These are phyloP conservation scores for Galbula dea DNA, from an alignment of 2,113 vertebrate species.

Conservation along the genomic window DNA sequence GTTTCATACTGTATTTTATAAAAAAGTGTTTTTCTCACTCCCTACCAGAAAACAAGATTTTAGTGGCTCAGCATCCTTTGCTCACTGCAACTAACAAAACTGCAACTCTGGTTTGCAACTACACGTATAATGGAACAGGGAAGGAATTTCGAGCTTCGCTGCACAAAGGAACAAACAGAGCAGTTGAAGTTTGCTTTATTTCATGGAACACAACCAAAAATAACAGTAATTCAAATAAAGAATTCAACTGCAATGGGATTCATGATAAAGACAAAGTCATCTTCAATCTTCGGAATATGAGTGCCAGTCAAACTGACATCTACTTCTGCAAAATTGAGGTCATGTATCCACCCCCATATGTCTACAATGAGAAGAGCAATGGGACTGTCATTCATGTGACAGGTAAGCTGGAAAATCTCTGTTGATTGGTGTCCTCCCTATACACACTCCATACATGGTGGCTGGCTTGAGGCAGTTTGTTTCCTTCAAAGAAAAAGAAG, in stretches of 20 bases:
- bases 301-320: constrained; percentile 75
- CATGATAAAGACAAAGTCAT: constrained; percentile 63
- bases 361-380: constrained; percentile 66
- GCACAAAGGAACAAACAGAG: constrained; percentile 68
- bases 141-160: constrained; percentile 70
- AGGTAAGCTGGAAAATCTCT: constrained; percentile 61
- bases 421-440: neutral
- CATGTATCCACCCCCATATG: constrained; percentile 76
- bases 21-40: constrained; percentile 37
- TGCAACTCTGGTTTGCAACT: constrained; percentile 68
- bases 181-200: constrained; percentile 65
- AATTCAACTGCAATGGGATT: constrained; percentile 57
- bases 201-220: constrained; percentile 55
- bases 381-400: constrained; percentile 75
- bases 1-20: constrained; percentile 7
- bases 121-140: constrained; percentile 64
- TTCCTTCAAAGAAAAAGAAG: neutral
- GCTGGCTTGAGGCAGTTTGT: neutral
- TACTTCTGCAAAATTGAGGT: constrained; percentile 78
- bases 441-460: neutral
- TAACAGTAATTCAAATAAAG: neutral
- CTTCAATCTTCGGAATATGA: constrained; percentile 69
- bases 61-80: constrained; percentile 67
- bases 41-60: constrained; percentile 71
- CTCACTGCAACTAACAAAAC: constrained; percentile 41